phyloP scores from a whole-genome alignment of 2,797 vertebrate species.

The Sarcophilus harrisii region DNA sequence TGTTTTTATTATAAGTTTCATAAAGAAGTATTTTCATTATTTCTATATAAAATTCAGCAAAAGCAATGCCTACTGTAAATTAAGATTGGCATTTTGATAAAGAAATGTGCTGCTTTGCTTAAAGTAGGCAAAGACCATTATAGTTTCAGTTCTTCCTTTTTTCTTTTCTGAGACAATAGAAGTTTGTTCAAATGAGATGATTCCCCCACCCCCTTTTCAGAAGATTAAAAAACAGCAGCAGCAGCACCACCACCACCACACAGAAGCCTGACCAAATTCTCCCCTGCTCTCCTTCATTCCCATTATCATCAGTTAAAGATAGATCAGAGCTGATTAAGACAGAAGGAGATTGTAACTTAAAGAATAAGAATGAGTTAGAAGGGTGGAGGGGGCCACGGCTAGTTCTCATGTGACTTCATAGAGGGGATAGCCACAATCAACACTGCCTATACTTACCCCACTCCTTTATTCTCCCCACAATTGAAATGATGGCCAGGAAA shows the following conservation, averaged over 20 bases:
- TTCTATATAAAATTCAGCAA: constrained; percentile 56
- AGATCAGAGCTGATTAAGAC: constrained; percentile 77
- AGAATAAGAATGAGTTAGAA: constrained; percentile 59
- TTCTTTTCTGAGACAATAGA: constrained; percentile 71
- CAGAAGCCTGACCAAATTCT: constrained; percentile 59
- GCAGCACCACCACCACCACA: not conserved
- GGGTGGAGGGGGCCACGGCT: not conserved
- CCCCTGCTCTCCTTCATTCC: constrained; percentile 62
- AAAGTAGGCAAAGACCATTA: constrained; percentile 60
- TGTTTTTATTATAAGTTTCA: constrained; percentile 82
- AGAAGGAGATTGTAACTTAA: constrained; percentile 53
- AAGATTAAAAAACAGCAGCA: constrained; percentile 48
- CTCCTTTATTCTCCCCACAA: too few relatives aligned
- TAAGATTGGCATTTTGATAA: constrained; percentile 60
- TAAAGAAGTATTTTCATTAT: constrained; percentile 79
- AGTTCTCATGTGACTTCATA: not conserved
- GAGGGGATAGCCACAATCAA: not conserved
- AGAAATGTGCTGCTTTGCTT: constrained; percentile 63
- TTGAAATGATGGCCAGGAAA: not conserved
- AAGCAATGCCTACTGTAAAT: constrained; percentile 70
- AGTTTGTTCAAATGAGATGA: constrained; percentile 50
- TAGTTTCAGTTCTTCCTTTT: constrained; percentile 53
- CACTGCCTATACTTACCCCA: not conserved
- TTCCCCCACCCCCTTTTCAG: constrained; percentile 42
- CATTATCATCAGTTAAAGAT: constrained; percentile 73